Percentiles rank a stretch among this genome's conserved stretches.
These are phyloP conservation scores for Pangasius sanitwongsei DNA, from an alignment of 2,797 vertebrate species.

Conservation along the genomic window DNA sequence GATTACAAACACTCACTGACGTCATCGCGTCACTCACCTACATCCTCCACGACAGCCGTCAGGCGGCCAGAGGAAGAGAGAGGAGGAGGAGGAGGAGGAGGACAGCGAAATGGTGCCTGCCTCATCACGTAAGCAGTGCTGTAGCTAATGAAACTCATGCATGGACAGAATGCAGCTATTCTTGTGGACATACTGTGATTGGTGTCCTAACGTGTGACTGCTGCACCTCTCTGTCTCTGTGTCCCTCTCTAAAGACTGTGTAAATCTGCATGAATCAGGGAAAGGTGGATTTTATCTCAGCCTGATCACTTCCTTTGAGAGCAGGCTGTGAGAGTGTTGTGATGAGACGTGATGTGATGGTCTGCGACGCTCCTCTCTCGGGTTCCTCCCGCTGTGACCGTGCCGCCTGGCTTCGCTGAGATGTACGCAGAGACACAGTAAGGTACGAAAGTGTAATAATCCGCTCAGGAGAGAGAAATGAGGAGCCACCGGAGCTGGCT, in stretches of 20 bases:
- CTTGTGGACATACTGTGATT: background rate
- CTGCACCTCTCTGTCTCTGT: background rate
- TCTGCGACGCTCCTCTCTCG: conserved; percentile 43
- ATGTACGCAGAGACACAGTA: background rate
- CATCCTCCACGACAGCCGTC: conserved; percentile 53
- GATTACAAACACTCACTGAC: conserved; percentile 63
- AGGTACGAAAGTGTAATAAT: background rate
- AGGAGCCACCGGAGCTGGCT: conserved; percentile 51
- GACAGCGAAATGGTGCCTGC: conserved; percentile 1
- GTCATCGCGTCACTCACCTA: conserved; percentile 55
- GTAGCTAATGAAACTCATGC: background rate
- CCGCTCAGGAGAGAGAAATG: conserved; percentile 62
- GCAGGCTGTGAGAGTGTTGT: conserved; percentile 41
- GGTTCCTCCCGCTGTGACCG: conserved; percentile 55
- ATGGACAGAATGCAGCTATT: background rate
- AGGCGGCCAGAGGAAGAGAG: conserved; percentile 53
- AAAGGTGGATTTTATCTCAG: background rate
- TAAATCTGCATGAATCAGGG: background rate
- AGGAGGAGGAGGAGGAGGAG: background rate
- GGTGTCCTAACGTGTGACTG: background rate
- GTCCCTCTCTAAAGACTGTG: background rate
- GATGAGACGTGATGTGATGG: conserved; percentile 62
- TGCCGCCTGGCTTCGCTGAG: conserved; percentile 15
- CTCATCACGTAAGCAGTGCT: conserved; percentile 19
- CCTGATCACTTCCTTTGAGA: background rate